These are phyloP conservation scores for Datnioides undecimradiatus DNA, from an alignment of 2,113 vertebrate genomes.

Conservation along the genomic window DNA sequence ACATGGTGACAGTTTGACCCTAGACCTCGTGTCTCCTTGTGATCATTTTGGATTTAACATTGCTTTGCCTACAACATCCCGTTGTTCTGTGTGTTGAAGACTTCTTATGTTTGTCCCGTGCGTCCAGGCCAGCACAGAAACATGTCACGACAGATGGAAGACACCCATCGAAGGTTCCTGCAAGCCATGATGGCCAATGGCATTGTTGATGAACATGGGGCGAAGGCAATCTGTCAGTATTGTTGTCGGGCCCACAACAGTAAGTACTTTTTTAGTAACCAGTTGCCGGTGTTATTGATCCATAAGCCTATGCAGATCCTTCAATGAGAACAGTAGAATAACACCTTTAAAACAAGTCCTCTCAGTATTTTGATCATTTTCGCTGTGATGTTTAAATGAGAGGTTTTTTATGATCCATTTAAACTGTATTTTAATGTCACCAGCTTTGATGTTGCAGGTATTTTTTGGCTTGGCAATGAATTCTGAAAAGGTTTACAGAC, in stretches of 20 bases:
- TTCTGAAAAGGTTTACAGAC: neutral
- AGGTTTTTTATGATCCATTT: neutral
- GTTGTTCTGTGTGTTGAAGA: neutral
- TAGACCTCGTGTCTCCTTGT: neutral
- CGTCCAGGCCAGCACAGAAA: slow-evolving; percentile 1
- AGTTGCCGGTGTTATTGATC: neutral
- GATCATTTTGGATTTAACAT: neutral
- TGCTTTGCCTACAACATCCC: neutral
- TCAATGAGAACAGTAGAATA: neutral
- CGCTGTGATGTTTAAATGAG: neutral
- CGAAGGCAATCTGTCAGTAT: slow-evolving; percentile 78
- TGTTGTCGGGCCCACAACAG: slow-evolving; percentile 88
- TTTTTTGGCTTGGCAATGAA: neutral
- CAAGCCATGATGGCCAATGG: slow-evolving; percentile 91
- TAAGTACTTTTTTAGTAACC: slow-evolving; percentile 64
- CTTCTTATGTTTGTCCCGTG: neutral
- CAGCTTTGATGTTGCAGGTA: neutral
- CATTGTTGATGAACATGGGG: slow-evolving; percentile 84
- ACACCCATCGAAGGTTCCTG: slow-evolving; percentile 91
- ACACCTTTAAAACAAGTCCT: neutral
- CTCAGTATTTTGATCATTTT: neutral
- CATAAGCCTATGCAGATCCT: neutral
- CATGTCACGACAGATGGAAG: slow-evolving; percentile 83
- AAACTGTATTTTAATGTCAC: neutral
- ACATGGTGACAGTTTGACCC: too few relatives aligned